Evolutionary conservation across 2,797 vertebrate genomes (phyloP).

Genomic region (Rhynchonycteris naso): DNA sequence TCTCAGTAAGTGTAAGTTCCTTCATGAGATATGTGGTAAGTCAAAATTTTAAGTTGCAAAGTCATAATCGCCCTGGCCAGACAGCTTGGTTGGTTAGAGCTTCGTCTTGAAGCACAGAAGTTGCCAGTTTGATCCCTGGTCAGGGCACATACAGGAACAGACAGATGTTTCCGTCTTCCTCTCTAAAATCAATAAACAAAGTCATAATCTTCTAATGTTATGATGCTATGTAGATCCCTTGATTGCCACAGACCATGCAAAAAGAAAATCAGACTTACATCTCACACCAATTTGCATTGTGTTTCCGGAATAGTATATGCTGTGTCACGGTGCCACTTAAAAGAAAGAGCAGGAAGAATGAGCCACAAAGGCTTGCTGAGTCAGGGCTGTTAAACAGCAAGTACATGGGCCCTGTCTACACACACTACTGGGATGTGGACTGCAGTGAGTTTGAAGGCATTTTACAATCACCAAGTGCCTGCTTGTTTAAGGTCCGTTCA

Average conservation of each 20-base stretch:
- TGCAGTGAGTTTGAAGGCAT: background rate
- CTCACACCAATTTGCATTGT: background rate
- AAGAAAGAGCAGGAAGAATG: background rate
- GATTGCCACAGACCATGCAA: background rate
- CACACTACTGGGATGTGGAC: background rate
- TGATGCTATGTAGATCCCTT: background rate
- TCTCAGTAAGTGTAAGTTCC: background rate
- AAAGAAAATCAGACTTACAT: slow-evolving; percentile 11
- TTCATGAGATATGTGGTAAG: background rate
- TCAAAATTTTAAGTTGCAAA: slow-evolving; percentile 41
- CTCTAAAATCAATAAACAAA: too few relatives aligned
- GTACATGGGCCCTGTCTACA: background rate
- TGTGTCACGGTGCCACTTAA: background rate
- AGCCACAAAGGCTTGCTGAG: background rate
- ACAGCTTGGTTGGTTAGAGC: too few relatives aligned
- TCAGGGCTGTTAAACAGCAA: background rate
- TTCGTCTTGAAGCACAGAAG: too few relatives aligned
- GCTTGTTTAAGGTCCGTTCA: background rate
- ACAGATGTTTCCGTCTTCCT: too few relatives aligned
- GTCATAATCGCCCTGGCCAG: too few relatives aligned
- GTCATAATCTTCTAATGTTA: background rate
- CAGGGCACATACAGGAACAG: too few relatives aligned
- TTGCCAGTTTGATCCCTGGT: too few relatives aligned
- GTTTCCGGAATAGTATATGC: slow-evolving; percentile 1
- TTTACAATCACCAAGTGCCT: background rate